Evolutionary conservation across 2,797 vertebrate species (phyloP).

Genomic region (Tolypeutes matacus): DNA sequence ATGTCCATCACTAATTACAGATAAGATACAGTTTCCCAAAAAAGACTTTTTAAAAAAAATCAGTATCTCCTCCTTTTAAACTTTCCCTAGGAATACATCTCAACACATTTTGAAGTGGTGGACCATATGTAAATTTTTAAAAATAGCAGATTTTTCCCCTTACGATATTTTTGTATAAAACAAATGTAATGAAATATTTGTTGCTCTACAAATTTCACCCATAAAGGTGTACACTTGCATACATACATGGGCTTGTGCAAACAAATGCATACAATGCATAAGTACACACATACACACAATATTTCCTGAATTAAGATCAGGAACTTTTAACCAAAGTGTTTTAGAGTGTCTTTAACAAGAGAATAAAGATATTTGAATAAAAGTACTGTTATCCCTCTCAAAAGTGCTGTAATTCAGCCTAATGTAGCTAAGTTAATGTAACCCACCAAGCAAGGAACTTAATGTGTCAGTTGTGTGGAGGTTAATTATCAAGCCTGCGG

Average conservation of each 20-base stretch:
- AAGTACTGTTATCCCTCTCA: neutral
- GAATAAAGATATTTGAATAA: neutral
- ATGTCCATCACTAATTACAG: neutral
- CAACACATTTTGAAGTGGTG: neutral
- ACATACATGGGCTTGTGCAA: neutral
- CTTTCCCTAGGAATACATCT: neutral
- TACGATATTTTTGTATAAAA: neutral
- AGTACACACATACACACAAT: neutral
- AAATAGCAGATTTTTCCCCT: neutral
- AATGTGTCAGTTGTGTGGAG: neutral
- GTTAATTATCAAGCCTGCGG: neutral
- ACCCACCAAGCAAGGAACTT: neutral
- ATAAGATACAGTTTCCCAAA: neutral
- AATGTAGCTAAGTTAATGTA: neutral
- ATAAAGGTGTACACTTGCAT: neutral
- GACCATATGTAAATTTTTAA: neutral
- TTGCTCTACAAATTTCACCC: neutral
- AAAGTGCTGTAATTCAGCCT: neutral
- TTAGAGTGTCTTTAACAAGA: neutral
- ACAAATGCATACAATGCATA: too few relatives aligned
- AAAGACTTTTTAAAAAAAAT: neutral
- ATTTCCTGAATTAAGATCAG: neutral
- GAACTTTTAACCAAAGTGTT: neutral
- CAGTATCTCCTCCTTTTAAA: neutral
- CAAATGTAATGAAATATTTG: neutral